Conservation (phyloP, 1,140 invertebrate genomes). For the Mercenaria mercenaria region DNA sequence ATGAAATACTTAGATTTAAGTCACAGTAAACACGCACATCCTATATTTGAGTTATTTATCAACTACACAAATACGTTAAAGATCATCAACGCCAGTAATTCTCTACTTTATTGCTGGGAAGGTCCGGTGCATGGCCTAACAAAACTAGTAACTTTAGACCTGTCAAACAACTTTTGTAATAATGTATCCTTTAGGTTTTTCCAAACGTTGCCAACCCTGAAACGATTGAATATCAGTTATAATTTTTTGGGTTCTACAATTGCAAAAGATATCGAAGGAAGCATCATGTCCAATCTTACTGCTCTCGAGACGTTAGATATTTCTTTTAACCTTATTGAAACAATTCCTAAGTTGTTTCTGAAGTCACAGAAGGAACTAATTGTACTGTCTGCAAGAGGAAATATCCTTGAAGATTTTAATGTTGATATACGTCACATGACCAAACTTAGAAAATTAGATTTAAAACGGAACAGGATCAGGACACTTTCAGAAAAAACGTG, state of each 20-base stretch:
- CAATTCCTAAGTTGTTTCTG: background rate
- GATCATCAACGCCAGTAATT: background rate
- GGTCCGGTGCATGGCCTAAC: slow-evolving; percentile 18
- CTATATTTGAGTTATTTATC: slow-evolving; percentile 11
- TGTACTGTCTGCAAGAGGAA: background rate
- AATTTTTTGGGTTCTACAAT: background rate
- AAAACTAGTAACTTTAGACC: slow-evolving; percentile 22
- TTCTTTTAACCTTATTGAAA: background rate
- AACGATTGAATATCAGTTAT: background rate
- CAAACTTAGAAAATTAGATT: background rate
- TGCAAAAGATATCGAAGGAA: background rate
- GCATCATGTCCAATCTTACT: background rate
- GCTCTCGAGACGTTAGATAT: background rate
- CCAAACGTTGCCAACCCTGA: background rate
- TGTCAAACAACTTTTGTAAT: background rate
- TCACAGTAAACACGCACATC: slow-evolving; percentile 22
- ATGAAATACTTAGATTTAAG: slow-evolving; percentile 32
- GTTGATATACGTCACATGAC: slow-evolving; percentile 15
- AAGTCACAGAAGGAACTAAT: slow-evolving; percentile 15
- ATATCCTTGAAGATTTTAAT: slow-evolving; percentile 19
- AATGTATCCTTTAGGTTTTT: background rate
- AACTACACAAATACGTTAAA: background rate
- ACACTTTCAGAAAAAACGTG: background rate
- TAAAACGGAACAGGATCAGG: background rate
- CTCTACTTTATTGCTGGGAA: slow-evolving; percentile 39